Evolutionary conservation across 2,113 vertebrate species (phyloP).

Genomic region (Oryzias curvinotus): DNA sequence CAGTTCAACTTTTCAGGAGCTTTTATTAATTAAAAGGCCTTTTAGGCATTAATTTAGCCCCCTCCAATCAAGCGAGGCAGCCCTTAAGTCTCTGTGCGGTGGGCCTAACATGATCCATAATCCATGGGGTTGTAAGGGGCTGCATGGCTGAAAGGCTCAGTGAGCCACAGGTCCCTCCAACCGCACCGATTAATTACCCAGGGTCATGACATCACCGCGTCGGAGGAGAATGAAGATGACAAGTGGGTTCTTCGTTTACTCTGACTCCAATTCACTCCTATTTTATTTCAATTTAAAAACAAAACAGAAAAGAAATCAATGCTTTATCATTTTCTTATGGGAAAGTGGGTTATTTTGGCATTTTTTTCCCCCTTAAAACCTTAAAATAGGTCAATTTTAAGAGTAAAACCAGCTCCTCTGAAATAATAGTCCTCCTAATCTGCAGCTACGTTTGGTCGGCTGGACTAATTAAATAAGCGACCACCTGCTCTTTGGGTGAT

Average conservation of each 20-base stretch:
- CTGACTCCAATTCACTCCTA: not conserved
- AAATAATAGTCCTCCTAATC: conserved; percentile 59
- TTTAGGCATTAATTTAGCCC: not conserved
- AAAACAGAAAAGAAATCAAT: too few species aligned
- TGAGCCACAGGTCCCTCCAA: conserved; percentile 2
- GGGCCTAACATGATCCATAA: conserved; percentile 49
- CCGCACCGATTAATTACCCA: not conserved
- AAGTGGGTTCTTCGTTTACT: conserved; percentile 3
- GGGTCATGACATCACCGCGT: conserved; percentile 1
- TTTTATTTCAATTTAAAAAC: too few species aligned
- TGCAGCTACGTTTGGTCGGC: conserved; percentile 60
- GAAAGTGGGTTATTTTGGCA: too few species aligned
- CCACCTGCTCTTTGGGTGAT: conserved; percentile 74
- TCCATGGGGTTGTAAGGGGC: conserved; percentile 31
- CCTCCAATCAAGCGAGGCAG: conserved; percentile 21
- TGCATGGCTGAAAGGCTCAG: conserved; percentile 26
- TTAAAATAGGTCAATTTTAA: too few species aligned
- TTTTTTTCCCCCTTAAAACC: too few species aligned
- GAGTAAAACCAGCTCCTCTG: not conserved
- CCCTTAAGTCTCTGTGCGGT: conserved; percentile 47
- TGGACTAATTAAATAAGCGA: conserved; percentile 75
- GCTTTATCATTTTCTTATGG: too few species aligned
- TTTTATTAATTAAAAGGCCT: too few species aligned
- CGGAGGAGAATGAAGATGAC: not conserved
- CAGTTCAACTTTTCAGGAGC: too few species aligned